Evolutionary conservation across 2,797 vertebrate genomes (phyloP).

Genomic region (Echiichthys vipera): DNA sequence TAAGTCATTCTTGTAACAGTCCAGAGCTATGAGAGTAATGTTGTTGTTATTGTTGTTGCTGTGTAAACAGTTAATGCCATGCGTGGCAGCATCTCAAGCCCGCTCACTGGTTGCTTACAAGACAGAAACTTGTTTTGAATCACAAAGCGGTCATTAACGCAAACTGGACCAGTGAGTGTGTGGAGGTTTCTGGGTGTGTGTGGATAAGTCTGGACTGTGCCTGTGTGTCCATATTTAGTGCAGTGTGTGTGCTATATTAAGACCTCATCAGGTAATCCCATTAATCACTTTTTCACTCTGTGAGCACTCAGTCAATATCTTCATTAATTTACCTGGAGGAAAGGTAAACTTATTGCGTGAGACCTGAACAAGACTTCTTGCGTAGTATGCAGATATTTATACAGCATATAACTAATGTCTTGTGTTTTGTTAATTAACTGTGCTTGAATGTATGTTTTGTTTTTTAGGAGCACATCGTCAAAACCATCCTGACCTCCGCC

Average conservation of each 20-base stretch:
- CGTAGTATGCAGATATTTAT: neutral
- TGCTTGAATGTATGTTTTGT: slow-evolving; percentile 37
- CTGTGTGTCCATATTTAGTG: slow-evolving; percentile 29
- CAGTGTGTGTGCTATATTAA: slow-evolving; percentile 28
- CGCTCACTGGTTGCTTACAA: slow-evolving; percentile 64
- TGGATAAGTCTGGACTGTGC: slow-evolving; percentile 28
- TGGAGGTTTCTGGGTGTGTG: slow-evolving; percentile 25
- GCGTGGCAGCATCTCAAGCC: slow-evolving; percentile 67
- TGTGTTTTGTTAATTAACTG: neutral
- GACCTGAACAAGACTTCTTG: neutral
- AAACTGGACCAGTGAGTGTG: slow-evolving; percentile 41
- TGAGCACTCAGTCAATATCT: neutral
- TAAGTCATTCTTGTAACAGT: slow-evolving; percentile 74
- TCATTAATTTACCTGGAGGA: neutral
- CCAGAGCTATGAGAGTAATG: slow-evolving; percentile 61
- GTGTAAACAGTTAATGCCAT: slow-evolving; percentile 82
- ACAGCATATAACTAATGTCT: neutral
- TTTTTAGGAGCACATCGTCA: slow-evolving; percentile 95
- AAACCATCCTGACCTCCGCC: slow-evolving; percentile 95
- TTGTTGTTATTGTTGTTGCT: slow-evolving; percentile 76
- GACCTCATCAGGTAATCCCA: slow-evolving; percentile 11
- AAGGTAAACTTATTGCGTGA: neutral
- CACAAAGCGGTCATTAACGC: slow-evolving; percentile 77
- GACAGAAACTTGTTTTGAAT: slow-evolving; percentile 78
- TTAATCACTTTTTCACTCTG: slow-evolving; percentile 10